Conservation (phyloP, 2,797 vertebrate genomes). For the Thaleichthys pacificus region DNA sequence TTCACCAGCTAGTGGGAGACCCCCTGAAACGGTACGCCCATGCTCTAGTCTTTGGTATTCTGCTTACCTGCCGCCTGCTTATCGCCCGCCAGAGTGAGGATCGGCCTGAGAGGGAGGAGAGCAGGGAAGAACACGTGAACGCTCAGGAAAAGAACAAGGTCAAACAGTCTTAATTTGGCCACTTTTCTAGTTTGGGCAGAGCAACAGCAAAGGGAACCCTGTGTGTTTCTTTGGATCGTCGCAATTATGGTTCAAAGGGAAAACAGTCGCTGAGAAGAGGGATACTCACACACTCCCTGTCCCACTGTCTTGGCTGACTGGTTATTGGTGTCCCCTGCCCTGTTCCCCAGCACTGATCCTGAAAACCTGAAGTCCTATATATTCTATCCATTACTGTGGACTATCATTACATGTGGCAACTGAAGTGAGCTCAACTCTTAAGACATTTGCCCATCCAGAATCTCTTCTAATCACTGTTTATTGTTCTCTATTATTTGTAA, state of each 20-base stretch:
- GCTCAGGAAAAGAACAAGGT: slow-evolving; percentile 93
- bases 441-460: slow-evolving; percentile 28
- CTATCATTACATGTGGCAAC: slow-evolving; percentile 61
- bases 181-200: slow-evolving; percentile 25
- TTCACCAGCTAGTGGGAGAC: slow-evolving; percentile 97
- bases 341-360: slow-evolving; percentile 48
- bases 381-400: slow-evolving; percentile 52
- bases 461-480: slow-evolving; percentile 13
- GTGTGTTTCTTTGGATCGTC: slow-evolving; percentile 57
- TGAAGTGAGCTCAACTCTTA: slow-evolving; percentile 44
- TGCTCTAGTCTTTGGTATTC: slow-evolving; percentile 96
- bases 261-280: slow-evolving; percentile 57
- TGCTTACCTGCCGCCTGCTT: slow-evolving; percentile 94
- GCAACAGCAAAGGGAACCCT: slow-evolving; percentile 38
- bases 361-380: slow-evolving; percentile 45
- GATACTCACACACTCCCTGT: slow-evolving; percentile 33
- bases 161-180: slow-evolving; percentile 85
- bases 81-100: slow-evolving; percentile 96
- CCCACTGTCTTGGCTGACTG: slow-evolving; percentile 44
- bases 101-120: slow-evolving; percentile 78
- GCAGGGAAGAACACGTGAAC: slow-evolving; percentile 76
- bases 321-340: slow-evolving; percentile 45
- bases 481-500: slow-evolving; percentile 39
- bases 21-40: slow-evolving; percentile 96
- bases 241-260: slow-evolving; percentile 52